These are phyloP conservation scores for Atherinomorus stipes DNA, from an alignment of 2,113 vertebrate species.

Conservation along the genomic window DNA sequence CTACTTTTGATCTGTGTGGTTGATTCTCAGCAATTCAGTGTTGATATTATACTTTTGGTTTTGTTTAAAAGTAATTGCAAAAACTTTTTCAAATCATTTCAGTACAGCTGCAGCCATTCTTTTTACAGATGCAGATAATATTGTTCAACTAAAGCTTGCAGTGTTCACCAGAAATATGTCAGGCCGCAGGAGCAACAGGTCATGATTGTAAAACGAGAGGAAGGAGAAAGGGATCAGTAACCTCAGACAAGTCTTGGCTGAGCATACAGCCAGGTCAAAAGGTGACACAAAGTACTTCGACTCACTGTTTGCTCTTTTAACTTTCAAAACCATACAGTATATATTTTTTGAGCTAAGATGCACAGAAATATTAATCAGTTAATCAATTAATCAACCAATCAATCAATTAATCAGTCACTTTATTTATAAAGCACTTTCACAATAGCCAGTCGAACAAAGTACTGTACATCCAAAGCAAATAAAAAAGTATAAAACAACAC, in stretches of 20 bases:
- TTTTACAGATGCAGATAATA: conserved; percentile 11
- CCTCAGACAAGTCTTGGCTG: conserved; percentile 1
- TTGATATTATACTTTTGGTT: neutral
- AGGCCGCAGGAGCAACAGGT: conserved; percentile 20
- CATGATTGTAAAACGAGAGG: conserved; percentile 6
- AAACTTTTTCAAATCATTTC: neutral
- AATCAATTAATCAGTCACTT: too few species aligned
- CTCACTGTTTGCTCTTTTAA: too few species aligned
- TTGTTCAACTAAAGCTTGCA: neutral
- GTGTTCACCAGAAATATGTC: conserved; percentile 8
- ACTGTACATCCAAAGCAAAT: too few species aligned
- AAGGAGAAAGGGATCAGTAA: conserved; percentile 5
- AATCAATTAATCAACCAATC: too few species aligned
- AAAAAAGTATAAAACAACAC: too few species aligned
- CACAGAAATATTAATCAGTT: too few species aligned
- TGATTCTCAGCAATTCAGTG: neutral
- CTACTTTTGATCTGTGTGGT: conserved; percentile 11
- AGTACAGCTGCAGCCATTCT: neutral
- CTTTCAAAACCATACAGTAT: too few species aligned
- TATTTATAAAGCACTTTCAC: too few species aligned
- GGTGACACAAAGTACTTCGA: too few species aligned
- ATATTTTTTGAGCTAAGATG: too few species aligned
- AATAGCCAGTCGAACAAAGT: too few species aligned
- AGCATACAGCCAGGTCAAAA: too few species aligned
- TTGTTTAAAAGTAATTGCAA: neutral